These are phyloP conservation scores for Pseudois nayaur DNA, from an alignment of 2,113 vertebrate genomes.

Conservation along the genomic window DNA sequence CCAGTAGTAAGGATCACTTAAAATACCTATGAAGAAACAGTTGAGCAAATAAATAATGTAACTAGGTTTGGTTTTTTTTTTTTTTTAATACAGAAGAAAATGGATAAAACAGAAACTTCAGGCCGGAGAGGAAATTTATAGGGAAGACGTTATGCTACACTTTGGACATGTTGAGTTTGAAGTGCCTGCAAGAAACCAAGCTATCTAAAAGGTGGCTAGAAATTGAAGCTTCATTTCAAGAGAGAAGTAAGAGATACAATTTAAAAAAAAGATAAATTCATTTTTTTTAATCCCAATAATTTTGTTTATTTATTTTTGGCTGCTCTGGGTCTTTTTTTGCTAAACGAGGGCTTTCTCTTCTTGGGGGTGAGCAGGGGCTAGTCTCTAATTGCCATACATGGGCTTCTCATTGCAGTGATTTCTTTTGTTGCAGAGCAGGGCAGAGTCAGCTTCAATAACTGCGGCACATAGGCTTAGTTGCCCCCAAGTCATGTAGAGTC, in stretches of 20 bases:
- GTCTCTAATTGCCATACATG: neutral
- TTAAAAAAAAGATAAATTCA: neutral
- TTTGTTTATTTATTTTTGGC: neutral
- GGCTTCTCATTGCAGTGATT: neutral
- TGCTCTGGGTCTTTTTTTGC: neutral
- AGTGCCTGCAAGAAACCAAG: neutral
- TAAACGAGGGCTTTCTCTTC: neutral
- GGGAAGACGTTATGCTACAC: neutral
- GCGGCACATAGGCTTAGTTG: neutral
- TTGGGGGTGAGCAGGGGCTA: neutral
- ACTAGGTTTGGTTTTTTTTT: neutral
- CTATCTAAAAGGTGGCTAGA: neutral
- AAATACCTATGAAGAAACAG: constrained; percentile 1
- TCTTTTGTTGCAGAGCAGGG: neutral
- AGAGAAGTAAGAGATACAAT: neutral
- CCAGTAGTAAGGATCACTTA: neutral
- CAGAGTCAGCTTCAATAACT: neutral
- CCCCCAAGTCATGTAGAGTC: neutral
- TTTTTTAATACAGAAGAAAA: neutral
- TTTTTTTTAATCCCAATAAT: neutral
- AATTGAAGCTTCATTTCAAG: neutral
- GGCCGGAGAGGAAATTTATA: neutral
- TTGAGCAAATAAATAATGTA: neutral
- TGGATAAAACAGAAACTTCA: neutral
- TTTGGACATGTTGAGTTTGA: neutral